Conservation (phyloP, 1,140 invertebrate genomes). For the Ericerus pela region DNA sequence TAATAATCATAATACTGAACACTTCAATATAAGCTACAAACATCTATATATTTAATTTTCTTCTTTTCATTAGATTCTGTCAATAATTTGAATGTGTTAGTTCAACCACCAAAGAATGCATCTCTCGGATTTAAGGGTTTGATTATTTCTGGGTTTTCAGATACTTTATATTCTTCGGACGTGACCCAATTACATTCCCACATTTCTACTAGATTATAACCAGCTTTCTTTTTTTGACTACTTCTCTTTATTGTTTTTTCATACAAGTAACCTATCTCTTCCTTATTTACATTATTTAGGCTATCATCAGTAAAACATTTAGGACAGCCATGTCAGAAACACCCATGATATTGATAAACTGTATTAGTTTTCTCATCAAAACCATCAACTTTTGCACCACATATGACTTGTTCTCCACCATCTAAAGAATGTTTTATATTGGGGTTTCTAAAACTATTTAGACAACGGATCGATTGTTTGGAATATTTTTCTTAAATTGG, state of each 20-base stretch:
- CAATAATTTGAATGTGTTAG: not conserved
- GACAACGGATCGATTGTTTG: slow-evolving; percentile 2
- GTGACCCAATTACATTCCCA: slow-evolving; percentile 12
- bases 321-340: slow-evolving; percentile 13
- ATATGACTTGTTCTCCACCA: slow-evolving; percentile 3
- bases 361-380: slow-evolving; percentile 9
- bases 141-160: not conserved
- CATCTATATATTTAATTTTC: slow-evolving; percentile 9
- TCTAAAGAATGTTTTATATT: slow-evolving; percentile 4
- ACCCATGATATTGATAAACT: slow-evolving; percentile 9
- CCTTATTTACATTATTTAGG: slow-evolving; percentile 5
- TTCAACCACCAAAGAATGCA: slow-evolving; percentile 4
- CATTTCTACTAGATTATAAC: slow-evolving; percentile 14
- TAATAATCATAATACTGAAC: slow-evolving; percentile 10
- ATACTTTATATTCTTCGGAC: slow-evolving; percentile 1
- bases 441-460: slow-evolving; percentile 4
- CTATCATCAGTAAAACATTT: slow-evolving; percentile 3
- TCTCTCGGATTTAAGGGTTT: slow-evolving; percentile 1
- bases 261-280: slow-evolving; percentile 10
- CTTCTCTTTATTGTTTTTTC: slow-evolving; percentile 8
- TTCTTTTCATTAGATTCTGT: slow-evolving; percentile 1
- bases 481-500: not conserved
- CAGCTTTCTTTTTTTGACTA: slow-evolving; percentile 6
- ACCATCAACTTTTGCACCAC: slow-evolving; percentile 11
- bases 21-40: slow-evolving; percentile 4